phyloP scores from a whole-genome alignment of 2,888 invertebrate species.

The Drosophila barbarae region DNA sequence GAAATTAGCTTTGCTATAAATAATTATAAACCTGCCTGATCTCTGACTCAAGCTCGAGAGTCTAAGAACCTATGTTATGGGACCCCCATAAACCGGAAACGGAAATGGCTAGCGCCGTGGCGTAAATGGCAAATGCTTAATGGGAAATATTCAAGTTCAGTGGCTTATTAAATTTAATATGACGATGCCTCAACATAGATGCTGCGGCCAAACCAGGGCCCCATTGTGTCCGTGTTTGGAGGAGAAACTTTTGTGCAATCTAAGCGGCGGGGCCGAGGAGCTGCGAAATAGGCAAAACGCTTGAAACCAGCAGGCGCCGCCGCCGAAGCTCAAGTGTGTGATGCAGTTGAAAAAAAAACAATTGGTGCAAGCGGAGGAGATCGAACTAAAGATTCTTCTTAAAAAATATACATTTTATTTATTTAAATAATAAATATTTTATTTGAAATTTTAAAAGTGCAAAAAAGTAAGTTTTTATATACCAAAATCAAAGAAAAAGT shows the following conservation, averaged over 20 bases:
- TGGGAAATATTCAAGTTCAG: conserved; percentile 44
- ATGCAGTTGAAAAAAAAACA: conserved; percentile 8
- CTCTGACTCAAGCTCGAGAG: not conserved
- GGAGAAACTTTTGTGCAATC: conserved; percentile 26
- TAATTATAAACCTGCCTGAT: no score
- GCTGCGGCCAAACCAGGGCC: not conserved
- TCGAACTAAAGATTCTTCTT: not conserved
- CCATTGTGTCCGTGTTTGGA: conserved; percentile 18
- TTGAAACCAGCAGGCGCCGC: conserved; percentile 35
- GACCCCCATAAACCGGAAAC: not conserved
- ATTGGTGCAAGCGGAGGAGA: no score
- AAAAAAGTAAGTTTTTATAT: not conserved
- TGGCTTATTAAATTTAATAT: conserved; percentile 64
- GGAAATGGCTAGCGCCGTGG: conserved; percentile 4
- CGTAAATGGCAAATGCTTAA: conserved; percentile 26
- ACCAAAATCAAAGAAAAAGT: not conserved
- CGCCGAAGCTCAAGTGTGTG: conserved; percentile 33
- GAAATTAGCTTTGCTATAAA: not conserved
- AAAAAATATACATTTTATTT: not conserved
- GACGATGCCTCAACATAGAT: conserved; percentile 27
- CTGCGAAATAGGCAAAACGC: conserved; percentile 20
- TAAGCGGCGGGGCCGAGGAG: not conserved
- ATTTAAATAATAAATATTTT: not conserved
- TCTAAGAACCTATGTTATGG: not conserved
- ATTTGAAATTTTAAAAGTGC: no score